Evolutionary conservation across 2,797 vertebrate species (phyloP).

Genomic region (Morus bassanus): DNA sequence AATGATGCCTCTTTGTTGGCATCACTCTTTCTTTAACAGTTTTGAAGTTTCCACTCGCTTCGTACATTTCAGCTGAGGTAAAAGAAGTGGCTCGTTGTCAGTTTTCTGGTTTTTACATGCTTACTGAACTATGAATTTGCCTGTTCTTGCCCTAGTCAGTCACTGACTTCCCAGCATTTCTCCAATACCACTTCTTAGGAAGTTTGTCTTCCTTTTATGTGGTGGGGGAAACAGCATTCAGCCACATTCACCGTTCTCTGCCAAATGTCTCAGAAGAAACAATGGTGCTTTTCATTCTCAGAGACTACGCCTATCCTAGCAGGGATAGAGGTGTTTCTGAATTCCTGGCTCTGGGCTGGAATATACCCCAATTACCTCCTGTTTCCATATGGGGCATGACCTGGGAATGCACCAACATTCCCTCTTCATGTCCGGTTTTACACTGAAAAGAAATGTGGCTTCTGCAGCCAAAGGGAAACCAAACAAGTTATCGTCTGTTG

Average conservation of each 20-base stretch:
- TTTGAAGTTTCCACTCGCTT: neutral
- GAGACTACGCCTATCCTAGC: neutral
- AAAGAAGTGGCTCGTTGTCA: neutral
- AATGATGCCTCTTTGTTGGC: neutral
- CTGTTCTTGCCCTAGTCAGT: neutral
- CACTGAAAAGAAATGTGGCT: neutral
- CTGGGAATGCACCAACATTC: constrained; percentile 14
- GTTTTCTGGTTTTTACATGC: neutral
- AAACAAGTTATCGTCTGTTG: neutral
- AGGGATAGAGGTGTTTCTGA: neutral
- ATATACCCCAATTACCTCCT: neutral
- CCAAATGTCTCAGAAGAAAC: constrained; percentile 33
- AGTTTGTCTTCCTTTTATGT: constrained; percentile 51
- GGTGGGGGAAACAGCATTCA: constrained; percentile 3
- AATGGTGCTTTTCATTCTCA: constrained; percentile 39
- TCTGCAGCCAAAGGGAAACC: neutral
- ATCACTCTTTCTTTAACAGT: neutral
- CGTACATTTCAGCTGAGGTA: neutral
- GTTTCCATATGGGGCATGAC: neutral
- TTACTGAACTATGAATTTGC: neutral
- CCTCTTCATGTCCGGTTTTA: neutral
- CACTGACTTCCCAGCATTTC: constrained; percentile 19
- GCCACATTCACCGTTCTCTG: neutral
- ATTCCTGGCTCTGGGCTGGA: neutral
- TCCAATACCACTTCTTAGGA: constrained; percentile 40